Evolutionary conservation across 2,888 invertebrate species (phyloP).

Genomic region (Xiphydria camelus): DNA sequence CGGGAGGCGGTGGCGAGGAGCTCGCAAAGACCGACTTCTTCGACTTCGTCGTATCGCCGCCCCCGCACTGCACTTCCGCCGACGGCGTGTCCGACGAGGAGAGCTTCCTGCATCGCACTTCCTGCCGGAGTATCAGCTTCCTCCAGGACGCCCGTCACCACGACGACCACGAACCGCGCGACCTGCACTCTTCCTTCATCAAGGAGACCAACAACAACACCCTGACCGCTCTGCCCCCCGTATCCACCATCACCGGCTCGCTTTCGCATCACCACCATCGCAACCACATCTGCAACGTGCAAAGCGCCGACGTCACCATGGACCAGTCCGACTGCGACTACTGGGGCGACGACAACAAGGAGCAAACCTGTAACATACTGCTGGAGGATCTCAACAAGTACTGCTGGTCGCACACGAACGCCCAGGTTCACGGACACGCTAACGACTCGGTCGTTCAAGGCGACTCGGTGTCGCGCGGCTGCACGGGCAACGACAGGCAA

Average conservation of each 20-base stretch:
- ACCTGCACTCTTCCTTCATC: slow-evolving; percentile 50
- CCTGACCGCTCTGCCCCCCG: slow-evolving; percentile 55
- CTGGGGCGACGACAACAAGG: slow-evolving; percentile 57
- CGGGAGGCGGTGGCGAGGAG: slow-evolving; percentile 65
- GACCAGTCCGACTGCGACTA: slow-evolving; percentile 73
- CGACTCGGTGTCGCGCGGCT: slow-evolving; percentile 21
- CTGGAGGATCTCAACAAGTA: slow-evolving; percentile 84
- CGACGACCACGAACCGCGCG: slow-evolving; percentile 31
- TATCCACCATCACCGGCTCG: slow-evolving; percentile 53
- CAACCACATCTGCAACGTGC: slow-evolving; percentile 44
- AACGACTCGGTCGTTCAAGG: slow-evolving; percentile 57
- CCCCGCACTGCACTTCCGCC: slow-evolving; percentile 43
- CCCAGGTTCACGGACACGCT: slow-evolving; percentile 66
- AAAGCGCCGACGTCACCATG: slow-evolving; percentile 60
- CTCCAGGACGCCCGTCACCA: slow-evolving; percentile 34
- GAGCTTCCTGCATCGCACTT: slow-evolving; percentile 59
- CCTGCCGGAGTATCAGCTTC: slow-evolving; percentile 42
- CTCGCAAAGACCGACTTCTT: slow-evolving; percentile 87
- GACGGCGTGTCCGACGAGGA: slow-evolving; percentile 70
- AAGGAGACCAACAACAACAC: slow-evolving; percentile 67
- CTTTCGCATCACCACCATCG: slow-evolving; percentile 45
- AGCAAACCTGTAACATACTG: slow-evolving; percentile 57
- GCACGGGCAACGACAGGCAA: slow-evolving; percentile 45
- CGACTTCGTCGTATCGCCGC: slow-evolving; percentile 82
- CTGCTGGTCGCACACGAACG: slow-evolving; percentile 67